phyloP scores from a whole-genome alignment of 2,113 vertebrate genomes.

The Bujurquina vittata region DNA sequence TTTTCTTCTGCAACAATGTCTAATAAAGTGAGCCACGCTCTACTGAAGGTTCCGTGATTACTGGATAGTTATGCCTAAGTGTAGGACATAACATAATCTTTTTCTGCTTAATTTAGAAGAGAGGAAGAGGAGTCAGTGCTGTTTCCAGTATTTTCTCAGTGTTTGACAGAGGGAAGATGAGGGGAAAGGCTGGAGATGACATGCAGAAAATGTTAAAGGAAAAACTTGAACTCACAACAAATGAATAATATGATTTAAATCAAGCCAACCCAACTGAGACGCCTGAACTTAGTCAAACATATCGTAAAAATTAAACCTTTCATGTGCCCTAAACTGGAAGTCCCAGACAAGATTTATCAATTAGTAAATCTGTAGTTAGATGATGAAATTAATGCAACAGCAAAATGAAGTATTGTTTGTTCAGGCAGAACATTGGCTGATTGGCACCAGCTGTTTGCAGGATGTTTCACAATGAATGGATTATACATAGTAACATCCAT shows the following conservation, averaged over 20 bases:
- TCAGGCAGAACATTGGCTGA: not conserved
- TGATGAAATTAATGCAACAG: not conserved
- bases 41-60: too few relatives aligned
- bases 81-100: too few relatives aligned
- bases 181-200: conserved; percentile 8
- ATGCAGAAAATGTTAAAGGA: not conserved
- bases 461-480: not conserved
- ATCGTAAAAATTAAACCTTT: not conserved
- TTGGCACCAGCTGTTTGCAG: conserved; percentile 7
- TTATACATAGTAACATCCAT: not conserved
- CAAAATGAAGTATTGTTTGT: not conserved
- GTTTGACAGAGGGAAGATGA: conserved; percentile 29
- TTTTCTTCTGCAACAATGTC: too few relatives aligned
- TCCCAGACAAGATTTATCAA: not conserved
- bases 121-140: conserved; percentile 18
- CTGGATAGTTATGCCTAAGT: too few relatives aligned
- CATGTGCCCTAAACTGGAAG: not conserved
- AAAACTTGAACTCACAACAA: not conserved
- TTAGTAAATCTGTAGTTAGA: not conserved
- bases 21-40: too few relatives aligned
- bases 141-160: conserved; percentile 33
- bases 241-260: conserved; percentile 4
- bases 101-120: conserved; percentile 14
- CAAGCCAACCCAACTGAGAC: not conserved
- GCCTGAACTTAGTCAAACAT: not conserved